Base-by-base conservation (phyloP, 2,888 invertebrate genomes). In the Sarcophaga carnaria region DNA sequence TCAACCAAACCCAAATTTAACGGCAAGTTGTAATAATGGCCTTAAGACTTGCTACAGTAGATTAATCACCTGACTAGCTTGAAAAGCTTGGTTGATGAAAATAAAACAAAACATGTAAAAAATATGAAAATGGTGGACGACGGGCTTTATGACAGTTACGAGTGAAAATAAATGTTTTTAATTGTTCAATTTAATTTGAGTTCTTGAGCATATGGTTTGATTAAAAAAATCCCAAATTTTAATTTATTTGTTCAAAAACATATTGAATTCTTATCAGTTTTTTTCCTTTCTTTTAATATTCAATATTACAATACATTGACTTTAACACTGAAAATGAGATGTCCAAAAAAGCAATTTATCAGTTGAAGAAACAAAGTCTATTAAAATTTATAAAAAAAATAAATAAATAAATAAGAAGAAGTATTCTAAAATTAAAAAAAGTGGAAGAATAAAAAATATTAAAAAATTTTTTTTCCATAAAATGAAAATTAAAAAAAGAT, bases 261-360 rank as follows among this genome's bases (percentile, higher is more conserved):
- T 54, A 79, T 78, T 74, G 67, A 78, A 69, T 64, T 75, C 47
- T 70, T 84, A 75, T 80, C 70, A 64, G 14, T 27, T 2, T 47
- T 10, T 37, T 37, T 25, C 0, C 10, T 37, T 37, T 37, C 37
- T 37, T 37, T 60, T 6, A 63, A 47, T 47, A 49, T 60, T 67
- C 14, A 37, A 70, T 70, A 70, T 49, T 60, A 59, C 47, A 76
- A 76, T 37, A 49, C 59, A 80, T 20, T 71, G 75, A 62, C 71
- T 70, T 71, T 66, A 76, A 67, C 75, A 80, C 76, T 76, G 80
- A 84, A 80, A 66, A 67, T 54, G 3, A 62, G 59, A 37, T 54
- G 17, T 4, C 20, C 70, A 59, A 22, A 22, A 59, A 22, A 25
- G 4, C 20, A 62, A 62, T 83, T 83, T 83, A 75, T 74, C 83